A percentile compares a stretch with the other conserved stretches of the same genome.
Evolutionary conservation across 2,888 invertebrate species (phyloP).

Genomic region (Dusona sp.): DNA sequence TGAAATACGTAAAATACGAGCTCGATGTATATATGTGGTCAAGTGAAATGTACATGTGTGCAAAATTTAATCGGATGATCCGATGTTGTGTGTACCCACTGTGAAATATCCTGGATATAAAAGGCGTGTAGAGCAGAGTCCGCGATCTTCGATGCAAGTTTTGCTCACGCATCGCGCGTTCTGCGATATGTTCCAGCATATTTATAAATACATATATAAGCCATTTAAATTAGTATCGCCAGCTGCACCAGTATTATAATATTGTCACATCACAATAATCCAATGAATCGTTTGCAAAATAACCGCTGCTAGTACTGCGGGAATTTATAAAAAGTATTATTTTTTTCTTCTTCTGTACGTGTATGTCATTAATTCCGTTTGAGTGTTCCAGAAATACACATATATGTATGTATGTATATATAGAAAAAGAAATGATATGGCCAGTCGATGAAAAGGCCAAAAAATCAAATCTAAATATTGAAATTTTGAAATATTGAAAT

Average conservation of each 20-base stretch:
- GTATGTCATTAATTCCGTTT: constrained; percentile 72
- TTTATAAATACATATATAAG: constrained; percentile 42
- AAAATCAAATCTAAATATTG: too few species aligned
- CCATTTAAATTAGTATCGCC: constrained; percentile 68
- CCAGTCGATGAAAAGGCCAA: constrained; percentile 67
- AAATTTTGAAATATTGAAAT: too few species aligned
- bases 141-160: constrained; percentile 57
- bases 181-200: constrained; percentile 25
- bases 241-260: constrained; percentile 72
- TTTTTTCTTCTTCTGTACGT: constrained; percentile 65
- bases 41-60: constrained; percentile 26
- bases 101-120: constrained; percentile 64
- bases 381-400: constrained; percentile 75
- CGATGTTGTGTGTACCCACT: constrained; percentile 58
- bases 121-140: constrained; percentile 48
- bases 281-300: constrained; percentile 59
- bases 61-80: constrained; percentile 64
- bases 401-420: constrained; percentile 61
- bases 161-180: constrained; percentile 59
- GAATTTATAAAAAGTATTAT: constrained; percentile 52
- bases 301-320: constrained; percentile 71
- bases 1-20: constrained; percentile 21
- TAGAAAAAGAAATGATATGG: constrained; percentile 63
- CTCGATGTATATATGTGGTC: not conserved
- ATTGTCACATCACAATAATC: constrained; percentile 70